Percentiles rank a stretch among this genome's conserved stretches.
These are phyloP conservation scores for Thera obeliscata DNA, from an alignment of 2,888 invertebrate genomes.

Conservation along the genomic window DNA sequence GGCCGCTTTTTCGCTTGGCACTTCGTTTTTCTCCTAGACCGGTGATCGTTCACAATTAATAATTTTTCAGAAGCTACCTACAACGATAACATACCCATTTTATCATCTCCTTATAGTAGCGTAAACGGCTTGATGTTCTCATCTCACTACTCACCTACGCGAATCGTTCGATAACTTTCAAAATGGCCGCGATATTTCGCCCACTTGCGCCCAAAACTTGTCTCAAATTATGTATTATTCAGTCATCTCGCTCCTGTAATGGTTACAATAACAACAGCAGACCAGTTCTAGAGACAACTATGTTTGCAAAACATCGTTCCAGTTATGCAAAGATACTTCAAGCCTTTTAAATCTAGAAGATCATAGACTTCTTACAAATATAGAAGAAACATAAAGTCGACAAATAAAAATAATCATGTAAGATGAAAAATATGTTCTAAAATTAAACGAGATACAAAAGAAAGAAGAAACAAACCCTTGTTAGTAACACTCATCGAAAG, in stretches of 20 bases:
- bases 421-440: constrained; percentile 3
- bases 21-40: too few species aligned
- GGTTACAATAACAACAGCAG: constrained; percentile 19
- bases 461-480: constrained; percentile 8
- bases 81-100: background rate
- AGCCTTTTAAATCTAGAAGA: background rate
- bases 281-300: background rate
- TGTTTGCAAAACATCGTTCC: constrained; percentile 11
- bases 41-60: too few species aligned
- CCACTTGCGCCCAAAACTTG: constrained; percentile 63
- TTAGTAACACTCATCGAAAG: constrained; percentile 14
- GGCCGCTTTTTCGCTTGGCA: too few species aligned
- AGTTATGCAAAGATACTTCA: constrained; percentile 4
- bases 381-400: background rate
- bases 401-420: background rate
- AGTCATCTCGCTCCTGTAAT: constrained; percentile 47
- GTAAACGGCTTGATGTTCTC: constrained; percentile 60
- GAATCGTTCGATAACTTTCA: constrained; percentile 65
- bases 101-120: constrained; percentile 33
- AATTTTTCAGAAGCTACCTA: background rate
- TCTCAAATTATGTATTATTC: constrained; percentile 51
- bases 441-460: background rate
- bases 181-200: constrained; percentile 72
- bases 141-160: constrained; percentile 74
- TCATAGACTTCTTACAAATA: background rate